These are phyloP conservation scores for Pogonus chalceus DNA, from an alignment of 1,140 invertebrate species.

Conservation along the genomic window DNA sequence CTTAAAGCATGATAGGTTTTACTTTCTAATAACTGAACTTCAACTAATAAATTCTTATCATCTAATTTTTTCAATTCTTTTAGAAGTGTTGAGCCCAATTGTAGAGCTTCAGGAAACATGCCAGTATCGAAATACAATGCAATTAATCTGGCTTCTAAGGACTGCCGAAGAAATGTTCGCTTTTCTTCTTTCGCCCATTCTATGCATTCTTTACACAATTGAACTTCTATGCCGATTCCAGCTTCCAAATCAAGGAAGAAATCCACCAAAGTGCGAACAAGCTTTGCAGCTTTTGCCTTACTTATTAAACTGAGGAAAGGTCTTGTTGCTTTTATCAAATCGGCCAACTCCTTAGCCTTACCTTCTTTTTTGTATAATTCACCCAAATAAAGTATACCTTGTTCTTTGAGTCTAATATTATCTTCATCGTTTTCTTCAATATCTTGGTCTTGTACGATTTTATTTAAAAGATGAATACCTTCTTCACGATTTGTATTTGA, in stretches of 20 bases:
- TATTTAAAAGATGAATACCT: slow-evolving; percentile 55
- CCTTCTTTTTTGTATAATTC: slow-evolving; percentile 84
- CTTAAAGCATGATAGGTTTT: slow-evolving; percentile 97
- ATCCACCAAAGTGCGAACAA: slow-evolving; percentile 93
- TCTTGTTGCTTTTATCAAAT: slow-evolving; percentile 85
- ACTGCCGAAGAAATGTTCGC: slow-evolving; percentile 92
- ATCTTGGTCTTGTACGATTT: slow-evolving; percentile 60
- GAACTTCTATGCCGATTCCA: slow-evolving; percentile 81
- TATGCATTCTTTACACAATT: slow-evolving; percentile 94
- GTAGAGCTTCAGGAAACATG: slow-evolving; percentile 78
- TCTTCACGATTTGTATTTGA: slow-evolving; percentile 57
- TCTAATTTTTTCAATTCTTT: slow-evolving; percentile 97
- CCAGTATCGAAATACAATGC: slow-evolving; percentile 91
- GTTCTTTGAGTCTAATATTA: slow-evolving; percentile 77
- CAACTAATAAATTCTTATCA: slow-evolving; percentile 96
- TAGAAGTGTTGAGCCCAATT: slow-evolving; percentile 73
- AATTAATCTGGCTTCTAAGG: slow-evolving; percentile 85
- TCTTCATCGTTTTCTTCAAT: slow-evolving; percentile 72
- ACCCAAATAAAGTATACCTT: slow-evolving; percentile 80
- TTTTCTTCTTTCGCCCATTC: slow-evolving; percentile 98
- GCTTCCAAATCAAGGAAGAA: slow-evolving; percentile 95
- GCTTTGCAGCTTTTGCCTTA: slow-evolving; percentile 97
- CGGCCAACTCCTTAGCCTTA: slow-evolving; percentile 86
- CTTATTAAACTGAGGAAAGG: slow-evolving; percentile 91
- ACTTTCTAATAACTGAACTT: slow-evolving; percentile 93